Evolutionary conservation across 2,113 vertebrate genomes (phyloP).

Genomic region (Hystrix brachyura): DNA sequence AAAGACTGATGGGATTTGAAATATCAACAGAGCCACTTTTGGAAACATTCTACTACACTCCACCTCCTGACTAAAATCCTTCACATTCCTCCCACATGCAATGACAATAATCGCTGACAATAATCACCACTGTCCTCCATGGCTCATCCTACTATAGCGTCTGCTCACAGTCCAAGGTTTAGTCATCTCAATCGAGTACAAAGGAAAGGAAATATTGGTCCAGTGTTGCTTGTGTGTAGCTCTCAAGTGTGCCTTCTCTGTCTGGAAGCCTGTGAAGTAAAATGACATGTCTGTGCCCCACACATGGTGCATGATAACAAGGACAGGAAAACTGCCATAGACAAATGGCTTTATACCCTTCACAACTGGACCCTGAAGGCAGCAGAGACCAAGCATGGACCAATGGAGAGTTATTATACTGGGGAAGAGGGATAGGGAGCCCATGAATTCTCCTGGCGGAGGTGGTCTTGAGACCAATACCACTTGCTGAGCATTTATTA

Average conservation of each 20-base stretch:
- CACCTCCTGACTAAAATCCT: not conserved
- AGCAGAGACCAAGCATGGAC: not conserved
- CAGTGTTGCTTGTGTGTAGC: not conserved
- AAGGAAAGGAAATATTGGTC: not conserved
- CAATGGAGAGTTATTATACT: not conserved
- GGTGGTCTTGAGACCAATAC: not conserved
- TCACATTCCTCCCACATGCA: not conserved
- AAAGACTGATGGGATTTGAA: not conserved
- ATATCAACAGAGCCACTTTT: not conserved
- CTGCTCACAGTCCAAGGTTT: not conserved
- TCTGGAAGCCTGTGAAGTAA: not conserved
- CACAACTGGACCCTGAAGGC: not conserved
- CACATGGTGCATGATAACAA: not conserved
- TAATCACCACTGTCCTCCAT: not conserved
- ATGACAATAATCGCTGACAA: not conserved
- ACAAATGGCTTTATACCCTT: not conserved
- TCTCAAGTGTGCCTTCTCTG: not conserved
- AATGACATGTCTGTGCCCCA: not conserved
- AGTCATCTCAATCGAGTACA: not conserved
- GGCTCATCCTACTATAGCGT: not conserved
- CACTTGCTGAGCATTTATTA: not conserved
- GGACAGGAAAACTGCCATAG: not conserved
- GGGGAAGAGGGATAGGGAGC: not conserved
- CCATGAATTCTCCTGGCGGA: fast-evolving
- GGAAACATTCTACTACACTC: not conserved